A percentile compares a stretch with the other conserved stretches of the same genome.
Evolutionary conservation across 53 echinoderm and acorn worm genomes (phyloP).

Genomic region (Zoroaster sp.): DNA sequence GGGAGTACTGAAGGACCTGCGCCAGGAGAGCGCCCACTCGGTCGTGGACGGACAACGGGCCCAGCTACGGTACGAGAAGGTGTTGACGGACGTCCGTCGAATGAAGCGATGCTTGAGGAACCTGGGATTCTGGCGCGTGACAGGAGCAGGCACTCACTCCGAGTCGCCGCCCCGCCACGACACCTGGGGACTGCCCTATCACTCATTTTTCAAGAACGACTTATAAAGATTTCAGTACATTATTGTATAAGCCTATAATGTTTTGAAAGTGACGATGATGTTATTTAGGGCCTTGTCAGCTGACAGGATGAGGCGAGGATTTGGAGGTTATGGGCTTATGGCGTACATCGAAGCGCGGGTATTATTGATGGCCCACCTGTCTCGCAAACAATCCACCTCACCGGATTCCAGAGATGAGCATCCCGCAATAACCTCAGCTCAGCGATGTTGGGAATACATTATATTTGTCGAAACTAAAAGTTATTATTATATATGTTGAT

Average conservation of each 20-base stretch:
- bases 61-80: conserved; percentile 70
- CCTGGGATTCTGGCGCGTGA: conserved; percentile 36
- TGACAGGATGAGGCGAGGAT: too few relatives aligned
- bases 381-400: too few relatives aligned
- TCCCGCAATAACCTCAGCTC: too few relatives aligned
- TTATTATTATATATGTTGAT: too few relatives aligned
- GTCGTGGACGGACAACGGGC: conserved; percentile 80
- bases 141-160: background rate
- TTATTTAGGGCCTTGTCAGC: too few relatives aligned
- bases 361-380: too few relatives aligned
- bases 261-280: too few relatives aligned
- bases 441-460: too few relatives aligned
- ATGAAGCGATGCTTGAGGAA: conserved; percentile 44
- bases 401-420: too few relatives aligned
- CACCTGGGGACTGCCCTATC: conserved; percentile 29
- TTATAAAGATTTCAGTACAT: background rate
- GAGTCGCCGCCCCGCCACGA: background rate
- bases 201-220: conserved; percentile 16
- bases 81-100: conserved; percentile 41
- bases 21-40: conserved; percentile 35
- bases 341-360: too few relatives aligned
- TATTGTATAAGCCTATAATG: background rate
- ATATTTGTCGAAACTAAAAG: too few relatives aligned
- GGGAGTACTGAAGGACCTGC: conserved; percentile 47
- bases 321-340: too few relatives aligned